These are phyloP conservation scores for Hypena proboscidalis DNA, from an alignment of 2,888 invertebrate species.

Conservation along the genomic window DNA sequence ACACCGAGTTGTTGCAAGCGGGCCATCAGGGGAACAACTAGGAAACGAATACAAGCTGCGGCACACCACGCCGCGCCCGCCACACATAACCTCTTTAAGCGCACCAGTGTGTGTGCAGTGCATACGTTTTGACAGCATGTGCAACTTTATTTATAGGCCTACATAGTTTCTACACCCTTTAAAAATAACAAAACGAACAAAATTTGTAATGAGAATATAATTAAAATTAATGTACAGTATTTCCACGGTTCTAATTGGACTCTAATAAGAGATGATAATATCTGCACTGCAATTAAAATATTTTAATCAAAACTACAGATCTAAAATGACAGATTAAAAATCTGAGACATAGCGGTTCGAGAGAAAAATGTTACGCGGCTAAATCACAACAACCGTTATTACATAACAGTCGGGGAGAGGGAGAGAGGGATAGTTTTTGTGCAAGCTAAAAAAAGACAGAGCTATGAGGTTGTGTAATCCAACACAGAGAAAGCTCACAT, in stretches of 20 bases:
- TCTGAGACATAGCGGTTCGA: conserved; percentile 65
- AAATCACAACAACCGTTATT: conserved; percentile 84
- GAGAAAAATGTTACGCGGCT: conserved; percentile 80
- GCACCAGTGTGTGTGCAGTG: conserved; percentile 58
- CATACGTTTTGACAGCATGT: conserved; percentile 74
- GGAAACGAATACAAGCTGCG: conserved; percentile 75
- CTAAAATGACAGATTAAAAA: conserved; percentile 53
- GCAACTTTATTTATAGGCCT: conserved; percentile 70
- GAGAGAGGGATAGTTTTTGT: conserved; percentile 51
- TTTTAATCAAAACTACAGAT: conserved; percentile 29
- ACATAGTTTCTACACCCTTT: conserved; percentile 37
- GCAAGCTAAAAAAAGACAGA: conserved; percentile 63
- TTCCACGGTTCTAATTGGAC: conserved; percentile 21
- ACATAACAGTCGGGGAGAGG: conserved; percentile 75
- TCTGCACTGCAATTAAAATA: conserved; percentile 34
- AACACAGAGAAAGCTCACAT: conserved; percentile 82
- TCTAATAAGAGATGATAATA: conserved; percentile 34
- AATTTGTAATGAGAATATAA: not conserved
- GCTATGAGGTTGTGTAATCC: conserved; percentile 74
- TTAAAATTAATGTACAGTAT: not conserved
- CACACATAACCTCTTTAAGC: conserved; percentile 49
- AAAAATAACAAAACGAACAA: conserved; percentile 18
- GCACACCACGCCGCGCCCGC: conserved; percentile 62
- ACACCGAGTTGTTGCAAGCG: conserved; percentile 81
- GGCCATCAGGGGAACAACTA: conserved; percentile 81